Percentiles rank a stretch among this genome's conserved stretches.
phyloP scores from a whole-genome alignment of 2,113 vertebrate genomes.

The Haplotaxodon microlepis region DNA sequence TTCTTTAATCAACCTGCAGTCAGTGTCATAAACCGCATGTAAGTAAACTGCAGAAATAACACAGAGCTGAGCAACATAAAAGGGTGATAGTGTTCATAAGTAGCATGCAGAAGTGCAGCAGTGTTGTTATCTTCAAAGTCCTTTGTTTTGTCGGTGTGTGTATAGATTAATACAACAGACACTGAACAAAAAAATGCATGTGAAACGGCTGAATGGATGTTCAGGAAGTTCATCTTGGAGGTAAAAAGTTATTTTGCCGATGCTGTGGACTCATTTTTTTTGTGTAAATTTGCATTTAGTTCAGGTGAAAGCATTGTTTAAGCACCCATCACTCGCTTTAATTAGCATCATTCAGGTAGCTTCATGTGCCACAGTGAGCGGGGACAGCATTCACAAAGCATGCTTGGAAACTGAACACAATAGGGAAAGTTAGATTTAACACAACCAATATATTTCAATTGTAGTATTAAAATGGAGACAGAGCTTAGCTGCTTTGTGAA shows the following conservation, averaged over 20 bases:
- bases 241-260: not conserved
- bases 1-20: not conserved
- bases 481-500: conserved; percentile 49
- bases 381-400: conserved; percentile 65
- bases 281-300: not conserved
- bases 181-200: conserved; percentile 9
- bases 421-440: not conserved
- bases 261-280: not conserved
- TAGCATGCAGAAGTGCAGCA: not conserved
- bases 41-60: not conserved
- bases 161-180: not conserved
- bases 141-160: conserved; percentile 3
- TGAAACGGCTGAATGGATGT: conserved; percentile 15
- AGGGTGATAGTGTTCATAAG: not conserved
- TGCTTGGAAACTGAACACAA: not conserved
- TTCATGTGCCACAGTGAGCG: conserved; percentile 19
- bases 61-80: not conserved
- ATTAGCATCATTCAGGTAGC: conserved; percentile 16
- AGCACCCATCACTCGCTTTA: not conserved
- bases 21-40: not conserved
- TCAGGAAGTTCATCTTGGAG: not conserved
- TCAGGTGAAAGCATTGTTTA: not conserved
- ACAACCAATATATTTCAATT: not conserved
- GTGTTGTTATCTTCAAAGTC: conserved; percentile 17
- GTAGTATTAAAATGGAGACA: not conserved